Evolutionary conservation across 2,113 vertebrate genomes (phyloP).

Genomic region (Clarias gariepinus): DNA sequence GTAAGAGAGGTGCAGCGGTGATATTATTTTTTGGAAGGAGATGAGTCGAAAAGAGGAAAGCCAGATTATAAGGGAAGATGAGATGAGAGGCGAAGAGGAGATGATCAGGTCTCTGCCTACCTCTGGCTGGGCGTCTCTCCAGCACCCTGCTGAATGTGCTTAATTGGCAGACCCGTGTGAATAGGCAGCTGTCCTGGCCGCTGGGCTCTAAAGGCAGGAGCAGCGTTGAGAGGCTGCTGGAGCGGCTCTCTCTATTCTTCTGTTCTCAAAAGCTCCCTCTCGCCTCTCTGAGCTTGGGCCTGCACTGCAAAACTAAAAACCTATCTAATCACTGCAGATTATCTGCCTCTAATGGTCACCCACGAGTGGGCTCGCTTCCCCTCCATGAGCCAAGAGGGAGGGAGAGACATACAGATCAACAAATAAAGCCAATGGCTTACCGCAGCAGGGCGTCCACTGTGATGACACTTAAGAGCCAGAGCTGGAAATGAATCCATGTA

Average conservation of each 20-base stretch:
- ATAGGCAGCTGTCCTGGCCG: constrained; percentile 87
- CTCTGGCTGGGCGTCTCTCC: constrained; percentile 62
- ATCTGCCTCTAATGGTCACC: constrained; percentile 58
- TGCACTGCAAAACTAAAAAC: constrained; percentile 47
- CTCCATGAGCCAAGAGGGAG: constrained; percentile 47
- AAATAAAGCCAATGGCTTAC: constrained; percentile 57
- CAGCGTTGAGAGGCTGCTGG: constrained; percentile 57
- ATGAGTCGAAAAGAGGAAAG: constrained; percentile 17
- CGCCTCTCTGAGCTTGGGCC: constrained; percentile 35
- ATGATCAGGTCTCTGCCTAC: constrained; percentile 60
- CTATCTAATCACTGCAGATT: constrained; percentile 62
- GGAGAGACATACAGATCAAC: constrained; percentile 69
- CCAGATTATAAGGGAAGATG: constrained; percentile 48
- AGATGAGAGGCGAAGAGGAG: constrained; percentile 48
- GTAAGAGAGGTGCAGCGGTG: constrained; percentile 6
- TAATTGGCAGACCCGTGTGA: constrained; percentile 84
- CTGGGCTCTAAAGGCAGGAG: constrained; percentile 64
- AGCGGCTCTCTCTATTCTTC: constrained; percentile 63
- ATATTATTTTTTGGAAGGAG: background rate
- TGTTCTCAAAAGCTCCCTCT: constrained; percentile 49
- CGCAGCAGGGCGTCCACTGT: constrained; percentile 47
- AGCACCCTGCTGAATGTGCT: constrained; percentile 85
- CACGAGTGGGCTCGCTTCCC: constrained; percentile 50
- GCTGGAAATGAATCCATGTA: constrained; percentile 56
- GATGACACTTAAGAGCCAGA: constrained; percentile 50